Evolutionary conservation across 2,888 invertebrate genomes (phyloP).

Genomic region (Pachycephus smyrnensis): DNA sequence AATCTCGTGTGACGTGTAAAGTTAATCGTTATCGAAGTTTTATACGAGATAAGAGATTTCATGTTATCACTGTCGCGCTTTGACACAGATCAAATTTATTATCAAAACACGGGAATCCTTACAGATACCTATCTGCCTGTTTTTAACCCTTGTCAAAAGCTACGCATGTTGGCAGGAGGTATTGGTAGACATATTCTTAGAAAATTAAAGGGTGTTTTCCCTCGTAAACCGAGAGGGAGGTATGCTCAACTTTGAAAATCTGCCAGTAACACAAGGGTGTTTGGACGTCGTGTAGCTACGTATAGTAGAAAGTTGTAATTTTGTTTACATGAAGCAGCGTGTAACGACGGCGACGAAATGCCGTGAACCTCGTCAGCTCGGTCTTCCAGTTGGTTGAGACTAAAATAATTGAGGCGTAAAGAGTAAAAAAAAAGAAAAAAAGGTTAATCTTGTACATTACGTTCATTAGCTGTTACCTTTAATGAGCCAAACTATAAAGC

Average conservation of each 20-base stretch:
- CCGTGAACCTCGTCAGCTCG: not conserved
- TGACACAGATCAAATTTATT: not conserved
- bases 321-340: not conserved
- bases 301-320: not conserved
- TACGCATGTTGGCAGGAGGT: not conserved
- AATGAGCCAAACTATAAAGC: not conserved
- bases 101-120: not conserved
- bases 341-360: not conserved
- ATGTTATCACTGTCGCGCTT: not conserved
- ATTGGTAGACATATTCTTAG: not conserved
- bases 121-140: no score
- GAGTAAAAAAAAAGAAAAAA: not conserved
- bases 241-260: not conserved
- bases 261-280: not conserved
- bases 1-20: not conserved
- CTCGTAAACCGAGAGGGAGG: not conserved
- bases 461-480: not conserved
- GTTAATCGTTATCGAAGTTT: not conserved
- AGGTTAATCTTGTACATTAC: not conserved
- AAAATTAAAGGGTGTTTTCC: not conserved
- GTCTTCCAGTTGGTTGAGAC: not conserved
- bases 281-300: not conserved
- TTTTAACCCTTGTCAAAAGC: no score
- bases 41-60: no score
- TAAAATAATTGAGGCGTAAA: not conserved